phyloP scores from a whole-genome alignment of 2,888 invertebrate species.

The Drepanosiphum platanoidis region DNA sequence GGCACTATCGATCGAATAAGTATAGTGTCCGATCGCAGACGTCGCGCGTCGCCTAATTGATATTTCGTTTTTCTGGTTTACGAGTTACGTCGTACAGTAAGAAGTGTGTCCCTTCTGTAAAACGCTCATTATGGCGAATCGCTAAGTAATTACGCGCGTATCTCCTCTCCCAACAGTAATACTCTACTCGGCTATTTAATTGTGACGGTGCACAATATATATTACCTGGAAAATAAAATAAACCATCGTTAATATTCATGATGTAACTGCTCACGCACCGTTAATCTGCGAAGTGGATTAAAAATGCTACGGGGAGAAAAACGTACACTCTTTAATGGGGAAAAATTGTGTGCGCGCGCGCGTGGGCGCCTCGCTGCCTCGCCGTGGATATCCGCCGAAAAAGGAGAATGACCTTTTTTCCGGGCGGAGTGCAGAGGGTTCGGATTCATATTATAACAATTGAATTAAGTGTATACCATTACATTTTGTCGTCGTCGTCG shows the following conservation, averaged over 20 bases:
- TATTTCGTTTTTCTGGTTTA: too few relatives aligned
- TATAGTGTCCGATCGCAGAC: too few relatives aligned
- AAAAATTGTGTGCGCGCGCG: background rate
- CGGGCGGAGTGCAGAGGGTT: background rate
- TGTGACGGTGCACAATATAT: background rate
- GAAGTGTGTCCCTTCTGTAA: too few relatives aligned
- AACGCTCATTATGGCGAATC: background rate
- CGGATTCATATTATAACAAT: constrained; percentile 16
- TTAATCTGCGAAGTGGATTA: constrained; percentile 33
- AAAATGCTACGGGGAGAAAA: background rate
- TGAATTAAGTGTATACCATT: constrained; percentile 35
- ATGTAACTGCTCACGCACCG: background rate
- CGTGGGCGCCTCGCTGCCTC: too few relatives aligned
- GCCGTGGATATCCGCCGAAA: too few relatives aligned
- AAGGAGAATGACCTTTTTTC: background rate
- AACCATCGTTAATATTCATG: constrained; percentile 8
- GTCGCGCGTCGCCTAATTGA: background rate
- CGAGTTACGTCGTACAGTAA: too few relatives aligned
- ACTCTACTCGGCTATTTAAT: background rate
- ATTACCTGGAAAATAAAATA: constrained; percentile 41
- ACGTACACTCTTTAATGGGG: background rate
- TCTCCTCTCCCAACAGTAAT: background rate
- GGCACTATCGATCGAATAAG: too few relatives aligned
- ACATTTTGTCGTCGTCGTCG: background rate
- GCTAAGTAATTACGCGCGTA: background rate